These are phyloP conservation scores for Chlorops oryzae DNA, from an alignment of 1,140 invertebrate species.

Conservation along the genomic window DNA sequence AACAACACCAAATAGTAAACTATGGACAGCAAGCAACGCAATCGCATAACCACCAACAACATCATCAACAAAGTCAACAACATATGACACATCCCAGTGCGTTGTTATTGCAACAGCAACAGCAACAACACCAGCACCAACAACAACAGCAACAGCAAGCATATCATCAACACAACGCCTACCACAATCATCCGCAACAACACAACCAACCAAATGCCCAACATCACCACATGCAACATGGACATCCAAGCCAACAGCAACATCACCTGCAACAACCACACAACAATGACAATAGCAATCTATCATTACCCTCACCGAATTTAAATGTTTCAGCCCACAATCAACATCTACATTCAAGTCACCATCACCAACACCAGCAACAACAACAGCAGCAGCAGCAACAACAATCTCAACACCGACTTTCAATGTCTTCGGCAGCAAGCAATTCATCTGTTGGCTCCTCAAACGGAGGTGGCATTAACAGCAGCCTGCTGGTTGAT, in stretches of 20 bases:
- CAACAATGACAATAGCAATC: conserved; percentile 62
- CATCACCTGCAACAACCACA: conserved; percentile 13
- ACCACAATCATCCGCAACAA: conserved; percentile 50
- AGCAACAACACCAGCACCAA: conserved; percentile 29
- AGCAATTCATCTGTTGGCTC: conserved; percentile 57
- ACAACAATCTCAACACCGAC: conserved; percentile 44
- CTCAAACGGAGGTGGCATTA: conserved; percentile 51
- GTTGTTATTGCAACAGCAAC: conserved; percentile 18
- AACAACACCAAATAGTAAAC: conserved; percentile 22
- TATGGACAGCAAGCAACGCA: conserved; percentile 49
- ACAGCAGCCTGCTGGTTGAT: conserved; percentile 36
- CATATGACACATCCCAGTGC: conserved; percentile 1
- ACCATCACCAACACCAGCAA: conserved; percentile 56
- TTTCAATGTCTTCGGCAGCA: conserved; percentile 52
- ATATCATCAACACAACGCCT: conserved; percentile 53
- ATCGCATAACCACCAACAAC: conserved; percentile 16
- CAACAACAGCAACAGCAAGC: conserved; percentile 44
- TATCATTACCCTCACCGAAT: conserved; percentile 67
- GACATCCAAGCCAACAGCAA: conserved; percentile 49
- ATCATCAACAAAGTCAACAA: conserved; percentile 32
- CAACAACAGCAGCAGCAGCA: conserved; percentile 51
- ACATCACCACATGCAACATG: conserved; percentile 59
- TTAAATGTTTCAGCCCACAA: conserved; percentile 50
- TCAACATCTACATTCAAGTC: no score
- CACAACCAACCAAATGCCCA: conserved; percentile 39